These are phyloP conservation scores for Drosophila lowei DNA, from an alignment of 1,140 invertebrate species.

Conservation along the genomic window DNA sequence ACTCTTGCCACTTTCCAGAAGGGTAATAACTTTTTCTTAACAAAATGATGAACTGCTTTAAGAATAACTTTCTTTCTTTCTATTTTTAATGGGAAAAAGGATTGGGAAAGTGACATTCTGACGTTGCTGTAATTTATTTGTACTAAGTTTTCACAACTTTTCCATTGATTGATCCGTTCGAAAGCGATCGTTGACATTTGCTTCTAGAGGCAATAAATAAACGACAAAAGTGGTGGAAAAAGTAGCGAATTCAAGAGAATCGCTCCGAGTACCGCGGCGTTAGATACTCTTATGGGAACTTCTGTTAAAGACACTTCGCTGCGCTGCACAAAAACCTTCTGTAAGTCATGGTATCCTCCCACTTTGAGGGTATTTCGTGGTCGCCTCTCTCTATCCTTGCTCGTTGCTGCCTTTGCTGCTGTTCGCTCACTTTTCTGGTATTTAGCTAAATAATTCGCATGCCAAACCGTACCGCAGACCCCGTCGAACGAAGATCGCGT, in stretches of 20 bases:
- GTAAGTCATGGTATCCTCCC: background rate
- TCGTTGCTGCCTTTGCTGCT: slow-evolving; percentile 5
- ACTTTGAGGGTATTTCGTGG: background rate
- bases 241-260: background rate
- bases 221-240: slow-evolving; percentile 20
- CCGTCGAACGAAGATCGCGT: too few relatives aligned
- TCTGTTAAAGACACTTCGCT: too few relatives aligned
- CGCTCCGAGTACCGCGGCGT: too few relatives aligned
- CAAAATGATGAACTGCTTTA: slow-evolving; percentile 23
- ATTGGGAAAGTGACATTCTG: background rate
- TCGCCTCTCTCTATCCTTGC: background rate
- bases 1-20: slow-evolving; percentile 2
- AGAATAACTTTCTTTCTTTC: slow-evolving; percentile 6
- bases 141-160: background rate
- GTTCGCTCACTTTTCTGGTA: slow-evolving; percentile 70
- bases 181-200: slow-evolving; percentile 29
- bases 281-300: too few relatives aligned
- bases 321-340: too few relatives aligned
- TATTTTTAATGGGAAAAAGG: too few relatives aligned
- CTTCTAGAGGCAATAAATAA: slow-evolving; percentile 51
- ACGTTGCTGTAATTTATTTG: background rate
- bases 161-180: slow-evolving; percentile 38
- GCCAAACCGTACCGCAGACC: slow-evolving; percentile 54
- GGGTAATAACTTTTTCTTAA: slow-evolving; percentile 43
- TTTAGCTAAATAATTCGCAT: slow-evolving; percentile 75